phyloP scores from a whole-genome alignment of 1,140 invertebrate species.

The Schlechtendalia chinensis region DNA sequence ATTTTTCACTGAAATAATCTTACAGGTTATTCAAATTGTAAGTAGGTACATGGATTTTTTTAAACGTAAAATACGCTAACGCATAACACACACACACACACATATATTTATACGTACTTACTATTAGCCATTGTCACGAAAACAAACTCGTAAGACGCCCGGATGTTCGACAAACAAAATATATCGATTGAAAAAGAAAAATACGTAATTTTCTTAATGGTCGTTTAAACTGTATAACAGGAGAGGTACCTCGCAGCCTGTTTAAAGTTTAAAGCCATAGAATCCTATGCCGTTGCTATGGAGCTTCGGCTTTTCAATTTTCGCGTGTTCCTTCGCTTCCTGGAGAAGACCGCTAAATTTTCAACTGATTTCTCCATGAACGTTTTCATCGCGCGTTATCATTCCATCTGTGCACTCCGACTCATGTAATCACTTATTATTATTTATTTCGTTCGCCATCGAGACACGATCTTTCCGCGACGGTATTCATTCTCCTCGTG shows the following conservation, averaged over 20 bases:
- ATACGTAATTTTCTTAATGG: neutral
- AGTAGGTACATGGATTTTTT: no score
- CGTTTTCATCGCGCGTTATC: neutral
- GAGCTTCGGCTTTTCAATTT: neutral
- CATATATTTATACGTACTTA: neutral
- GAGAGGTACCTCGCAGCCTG: no score
- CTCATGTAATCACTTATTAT: neutral
- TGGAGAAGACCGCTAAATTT: no score
- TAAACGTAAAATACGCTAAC: neutral
- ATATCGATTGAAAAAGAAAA: neutral
- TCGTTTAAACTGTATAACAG: no score
- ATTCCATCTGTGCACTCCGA: neutral
- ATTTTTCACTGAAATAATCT: no score
- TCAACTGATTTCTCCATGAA: neutral
- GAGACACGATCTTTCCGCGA: neutral
- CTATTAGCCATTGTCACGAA: slow-evolving; percentile 1
- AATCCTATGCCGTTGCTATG: neutral
- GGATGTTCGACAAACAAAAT: neutral
- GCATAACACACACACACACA: neutral
- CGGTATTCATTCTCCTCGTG: neutral
- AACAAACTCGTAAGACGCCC: no score
- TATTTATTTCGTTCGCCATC: neutral
- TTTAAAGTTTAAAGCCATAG: neutral
- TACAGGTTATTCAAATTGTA: no score
- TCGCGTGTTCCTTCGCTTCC: neutral